Conservation (phyloP, 2,797 vertebrate genomes). For the Molossus alvarezi region DNA sequence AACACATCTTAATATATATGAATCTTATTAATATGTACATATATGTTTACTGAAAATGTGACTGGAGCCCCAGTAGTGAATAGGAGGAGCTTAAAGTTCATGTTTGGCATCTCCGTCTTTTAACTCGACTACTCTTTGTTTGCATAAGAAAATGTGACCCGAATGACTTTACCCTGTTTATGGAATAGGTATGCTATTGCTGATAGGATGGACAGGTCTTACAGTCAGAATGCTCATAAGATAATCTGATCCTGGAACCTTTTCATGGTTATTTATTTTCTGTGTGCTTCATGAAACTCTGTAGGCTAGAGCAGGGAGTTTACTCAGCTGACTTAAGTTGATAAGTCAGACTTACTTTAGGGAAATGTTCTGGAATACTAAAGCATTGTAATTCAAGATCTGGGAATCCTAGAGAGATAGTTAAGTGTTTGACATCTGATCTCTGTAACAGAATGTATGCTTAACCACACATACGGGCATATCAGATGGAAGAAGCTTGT, state of each 20-base stretch:
- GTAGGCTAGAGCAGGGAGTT: background rate
- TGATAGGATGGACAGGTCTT: constrained; percentile 24
- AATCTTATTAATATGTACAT: background rate
- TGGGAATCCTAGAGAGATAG: background rate
- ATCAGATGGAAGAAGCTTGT: constrained; percentile 77
- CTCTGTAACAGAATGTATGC: constrained; percentile 70
- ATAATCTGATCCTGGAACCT: constrained; percentile 45
- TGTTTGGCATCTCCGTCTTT: background rate
- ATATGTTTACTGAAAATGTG: constrained; percentile 54
- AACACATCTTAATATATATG: background rate
- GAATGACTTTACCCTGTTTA: constrained; percentile 48
- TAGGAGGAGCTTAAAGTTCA: constrained; percentile 41
- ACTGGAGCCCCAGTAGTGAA: background rate
- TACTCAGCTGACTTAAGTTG: background rate
- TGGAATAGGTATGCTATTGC: background rate
- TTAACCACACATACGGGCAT: constrained; percentile 46
- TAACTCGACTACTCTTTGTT: constrained; percentile 27
- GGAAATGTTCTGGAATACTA: constrained; percentile 12
- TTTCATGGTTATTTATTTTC: constrained; percentile 37
- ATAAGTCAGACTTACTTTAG: constrained; percentile 48
- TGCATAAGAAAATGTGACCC: constrained; percentile 36
- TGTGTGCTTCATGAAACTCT: background rate
- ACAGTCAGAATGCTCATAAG: background rate
- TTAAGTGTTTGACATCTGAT: constrained; percentile 73
- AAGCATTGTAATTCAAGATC: constrained; percentile 56